Conservation (phyloP, 2,113 vertebrate species). For the Nyctereutes procyonoides region DNA sequence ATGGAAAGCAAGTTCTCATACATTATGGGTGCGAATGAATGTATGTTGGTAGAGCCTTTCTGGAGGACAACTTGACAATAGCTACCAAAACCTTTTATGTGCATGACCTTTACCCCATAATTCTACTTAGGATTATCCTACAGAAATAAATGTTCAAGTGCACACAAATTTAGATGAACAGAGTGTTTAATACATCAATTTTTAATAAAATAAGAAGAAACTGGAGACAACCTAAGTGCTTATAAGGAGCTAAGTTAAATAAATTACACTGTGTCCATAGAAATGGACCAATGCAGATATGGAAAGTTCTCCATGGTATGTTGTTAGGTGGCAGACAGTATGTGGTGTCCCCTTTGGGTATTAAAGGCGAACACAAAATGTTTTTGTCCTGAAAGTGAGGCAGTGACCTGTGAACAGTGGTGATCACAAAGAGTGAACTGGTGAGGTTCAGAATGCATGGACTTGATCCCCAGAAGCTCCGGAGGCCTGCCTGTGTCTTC, state of each 20-base stretch:
- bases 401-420: background rate
- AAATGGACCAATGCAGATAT: background rate
- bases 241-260: background rate
- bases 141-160: background rate
- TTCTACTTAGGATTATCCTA: slow-evolving; percentile 18
- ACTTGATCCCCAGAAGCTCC: background rate
- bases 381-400: background rate
- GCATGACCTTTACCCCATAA: background rate
- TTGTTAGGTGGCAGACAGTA: background rate
- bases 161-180: background rate
- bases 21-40: background rate
- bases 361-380: background rate
- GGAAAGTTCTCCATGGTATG: background rate
- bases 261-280: background rate
- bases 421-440: background rate
- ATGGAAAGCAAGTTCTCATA: background rate
- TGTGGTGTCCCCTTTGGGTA: background rate
- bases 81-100: background rate
- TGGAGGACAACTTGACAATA: background rate
- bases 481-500: background rate
- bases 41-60: background rate
- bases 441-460: background rate
- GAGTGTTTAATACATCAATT: background rate
- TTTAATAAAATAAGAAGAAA: background rate
- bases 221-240: background rate